These are phyloP conservation scores for Anolis sagrei DNA, from an alignment of 2,113 vertebrate genomes.

Conservation along the genomic window DNA sequence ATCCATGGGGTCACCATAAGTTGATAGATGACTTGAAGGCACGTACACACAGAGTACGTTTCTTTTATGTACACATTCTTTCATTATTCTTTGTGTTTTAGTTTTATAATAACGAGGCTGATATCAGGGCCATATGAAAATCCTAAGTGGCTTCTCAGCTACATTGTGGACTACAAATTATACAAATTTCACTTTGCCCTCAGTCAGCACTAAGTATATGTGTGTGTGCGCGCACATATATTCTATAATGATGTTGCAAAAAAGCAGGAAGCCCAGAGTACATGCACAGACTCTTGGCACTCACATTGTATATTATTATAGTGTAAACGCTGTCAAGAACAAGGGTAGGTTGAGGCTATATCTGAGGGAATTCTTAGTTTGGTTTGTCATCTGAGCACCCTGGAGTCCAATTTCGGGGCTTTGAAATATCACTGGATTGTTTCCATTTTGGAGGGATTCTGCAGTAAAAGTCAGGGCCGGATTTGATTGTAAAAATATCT, in stretches of 20 bases:
- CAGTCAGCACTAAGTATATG: neutral
- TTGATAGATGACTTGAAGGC: too few relatives aligned
- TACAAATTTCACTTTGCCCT: neutral
- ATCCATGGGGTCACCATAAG: too few relatives aligned
- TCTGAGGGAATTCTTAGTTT: neutral
- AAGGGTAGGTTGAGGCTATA: neutral
- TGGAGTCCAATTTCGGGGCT: neutral
- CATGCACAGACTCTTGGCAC: neutral
- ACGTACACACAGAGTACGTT: too few relatives aligned
- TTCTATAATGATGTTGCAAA: neutral
- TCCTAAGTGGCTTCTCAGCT: neutral
- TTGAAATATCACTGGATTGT: neutral
- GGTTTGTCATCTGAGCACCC: neutral
- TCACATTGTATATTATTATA: neutral
- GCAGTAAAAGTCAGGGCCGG: neutral
- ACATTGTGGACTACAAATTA: neutral
- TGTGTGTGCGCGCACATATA: too few relatives aligned
- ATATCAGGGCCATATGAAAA: neutral
- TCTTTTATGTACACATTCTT: neutral
- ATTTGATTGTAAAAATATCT: neutral
- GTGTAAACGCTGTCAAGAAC: neutral
- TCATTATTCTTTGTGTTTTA: neutral
- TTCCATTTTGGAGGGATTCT: neutral
- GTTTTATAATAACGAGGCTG: neutral
- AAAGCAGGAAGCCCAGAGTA: neutral